Percentiles rank a stretch among this genome's conserved stretches.
Conservation (phyloP, 2,888 invertebrate species). For the Quadroppia sp. region DNA sequence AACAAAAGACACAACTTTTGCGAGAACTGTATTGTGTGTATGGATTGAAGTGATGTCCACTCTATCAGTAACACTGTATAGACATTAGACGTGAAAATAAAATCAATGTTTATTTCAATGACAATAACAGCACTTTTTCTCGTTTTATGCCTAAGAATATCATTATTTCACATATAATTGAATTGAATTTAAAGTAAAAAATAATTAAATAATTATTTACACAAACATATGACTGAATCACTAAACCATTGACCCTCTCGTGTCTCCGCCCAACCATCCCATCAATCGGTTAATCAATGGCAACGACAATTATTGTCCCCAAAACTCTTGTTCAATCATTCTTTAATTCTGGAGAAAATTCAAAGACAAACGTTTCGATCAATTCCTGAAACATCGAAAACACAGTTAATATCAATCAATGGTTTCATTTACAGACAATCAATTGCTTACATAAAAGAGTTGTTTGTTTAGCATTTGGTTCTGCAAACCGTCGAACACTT, state of each 20-base stretch:
- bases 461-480: slow-evolving; percentile 81
- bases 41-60: no score
- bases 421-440: background rate
- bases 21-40: slow-evolving; percentile 49
- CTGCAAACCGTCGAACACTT: slow-evolving; percentile 80
- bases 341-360: slow-evolving; percentile 49
- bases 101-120: no score
- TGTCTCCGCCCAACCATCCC: slow-evolving; percentile 21
- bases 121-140: no score
- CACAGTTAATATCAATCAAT: background rate
- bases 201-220: no score
- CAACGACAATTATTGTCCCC: slow-evolving; percentile 78
- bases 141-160: no score
- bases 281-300: slow-evolving; percentile 74
- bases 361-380: slow-evolving; percentile 49
- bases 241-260: slow-evolving; percentile 37
- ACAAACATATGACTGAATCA: no score
- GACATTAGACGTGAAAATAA: no score
- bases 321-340: no score
- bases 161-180: no score
- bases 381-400: slow-evolving; percentile 45
- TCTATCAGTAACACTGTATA: no score
- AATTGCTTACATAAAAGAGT: slow-evolving; percentile 72
- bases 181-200: no score
- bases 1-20: slow-evolving; percentile 55